These are phyloP conservation scores for Triops longicaudatus DNA, from an alignment of 1,140 invertebrate species.

Conservation along the genomic window DNA sequence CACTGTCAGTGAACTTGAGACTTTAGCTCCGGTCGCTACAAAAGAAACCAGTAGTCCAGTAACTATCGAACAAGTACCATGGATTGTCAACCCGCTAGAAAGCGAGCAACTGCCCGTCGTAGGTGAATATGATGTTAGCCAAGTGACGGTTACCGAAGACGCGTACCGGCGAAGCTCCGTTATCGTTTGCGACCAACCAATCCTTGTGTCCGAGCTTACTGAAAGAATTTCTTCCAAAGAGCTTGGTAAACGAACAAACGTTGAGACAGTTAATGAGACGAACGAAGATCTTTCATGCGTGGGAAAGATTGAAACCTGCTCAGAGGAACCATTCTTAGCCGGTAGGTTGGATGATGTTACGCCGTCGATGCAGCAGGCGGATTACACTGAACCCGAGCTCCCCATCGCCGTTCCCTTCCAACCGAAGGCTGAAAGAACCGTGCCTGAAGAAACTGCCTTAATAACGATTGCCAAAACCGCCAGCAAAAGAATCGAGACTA, in stretches of 20 bases:
- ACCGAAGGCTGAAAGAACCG: neutral
- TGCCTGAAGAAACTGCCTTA: neutral
- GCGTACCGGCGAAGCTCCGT: slow-evolving; percentile 20
- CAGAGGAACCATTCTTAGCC: neutral
- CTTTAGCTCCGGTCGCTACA: neutral
- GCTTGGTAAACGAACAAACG: slow-evolving; percentile 8
- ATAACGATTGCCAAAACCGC: neutral
- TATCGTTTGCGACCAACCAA: slow-evolving; percentile 25
- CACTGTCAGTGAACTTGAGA: neutral
- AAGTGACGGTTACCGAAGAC: slow-evolving; percentile 26
- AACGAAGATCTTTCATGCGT: neutral
- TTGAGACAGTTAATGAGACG: neutral
- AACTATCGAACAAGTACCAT: slow-evolving; percentile 17
- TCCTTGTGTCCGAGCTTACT: slow-evolving; percentile 26
- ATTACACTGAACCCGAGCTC: slow-evolving; percentile 19
- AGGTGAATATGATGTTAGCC: slow-evolving; percentile 27
- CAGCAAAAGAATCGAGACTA: neutral
- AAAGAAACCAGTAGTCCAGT: neutral
- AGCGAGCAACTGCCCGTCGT: slow-evolving; percentile 23
- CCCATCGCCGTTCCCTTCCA: neutral
- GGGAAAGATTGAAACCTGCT: neutral
- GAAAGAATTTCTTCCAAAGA: neutral
- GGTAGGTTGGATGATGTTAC: neutral
- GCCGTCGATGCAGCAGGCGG: neutral
- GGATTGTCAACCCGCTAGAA: slow-evolving; percentile 24